These are phyloP conservation scores for Ophthalmolycus amberensis DNA, from an alignment of 2,113 vertebrate genomes.

Conservation along the genomic window DNA sequence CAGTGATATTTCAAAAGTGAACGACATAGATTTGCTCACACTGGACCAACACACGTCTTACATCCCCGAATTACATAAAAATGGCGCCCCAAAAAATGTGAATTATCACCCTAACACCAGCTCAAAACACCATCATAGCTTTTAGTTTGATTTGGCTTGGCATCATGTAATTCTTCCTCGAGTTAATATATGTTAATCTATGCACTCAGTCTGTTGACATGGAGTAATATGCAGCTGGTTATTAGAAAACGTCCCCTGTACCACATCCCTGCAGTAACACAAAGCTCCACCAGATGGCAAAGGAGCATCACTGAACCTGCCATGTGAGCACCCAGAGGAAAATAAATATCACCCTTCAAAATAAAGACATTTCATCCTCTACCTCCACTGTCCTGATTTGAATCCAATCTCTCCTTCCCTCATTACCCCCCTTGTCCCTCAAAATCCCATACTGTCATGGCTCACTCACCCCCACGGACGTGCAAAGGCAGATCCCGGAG, in stretches of 20 bases:
- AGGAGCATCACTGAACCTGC: slow-evolving; percentile 35
- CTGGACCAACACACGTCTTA: neutral
- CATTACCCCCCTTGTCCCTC: slow-evolving; percentile 67
- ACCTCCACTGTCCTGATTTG: slow-evolving; percentile 58
- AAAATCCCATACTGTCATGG: slow-evolving; percentile 47
- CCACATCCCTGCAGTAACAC: neutral
- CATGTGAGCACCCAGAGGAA: neutral
- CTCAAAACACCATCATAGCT: neutral
- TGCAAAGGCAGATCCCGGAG: slow-evolving; percentile 26
- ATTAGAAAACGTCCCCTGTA: neutral
- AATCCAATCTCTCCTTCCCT: slow-evolving; percentile 59
- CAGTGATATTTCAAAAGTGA: neutral
- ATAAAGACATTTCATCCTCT: slow-evolving; percentile 62
- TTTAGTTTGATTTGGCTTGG: neutral
- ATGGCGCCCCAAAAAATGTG: neutral
- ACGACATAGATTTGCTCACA: neutral
- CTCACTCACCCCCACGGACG: slow-evolving; percentile 43
- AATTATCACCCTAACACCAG: neutral
- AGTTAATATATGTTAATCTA: slow-evolving; percentile 30
- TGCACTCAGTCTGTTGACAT: slow-evolving; percentile 12
- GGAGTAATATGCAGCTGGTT: neutral
- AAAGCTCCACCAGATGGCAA: slow-evolving; percentile 70
- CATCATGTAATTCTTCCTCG: neutral
- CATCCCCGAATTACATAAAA: neutral
- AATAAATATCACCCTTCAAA: slow-evolving; percentile 51